phyloP scores from a whole-genome alignment of 2,888 invertebrate species.

The Rhagonycha lutea region DNA sequence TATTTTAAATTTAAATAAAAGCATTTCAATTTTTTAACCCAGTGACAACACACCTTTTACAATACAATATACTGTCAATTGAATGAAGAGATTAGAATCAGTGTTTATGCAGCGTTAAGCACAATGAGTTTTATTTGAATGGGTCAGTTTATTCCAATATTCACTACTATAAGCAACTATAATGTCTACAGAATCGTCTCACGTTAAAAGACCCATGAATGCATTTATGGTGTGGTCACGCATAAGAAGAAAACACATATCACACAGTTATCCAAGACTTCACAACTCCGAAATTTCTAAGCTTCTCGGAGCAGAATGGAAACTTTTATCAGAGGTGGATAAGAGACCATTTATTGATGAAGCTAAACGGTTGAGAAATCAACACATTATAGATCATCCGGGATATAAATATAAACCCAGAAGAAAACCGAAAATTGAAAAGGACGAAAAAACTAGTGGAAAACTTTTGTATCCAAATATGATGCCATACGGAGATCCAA shows the following conservation, averaged over 20 bases:
- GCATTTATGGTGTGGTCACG: conserved; percentile 89
- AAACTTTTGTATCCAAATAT: conserved; percentile 19
- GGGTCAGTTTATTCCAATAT: conserved; percentile 41
- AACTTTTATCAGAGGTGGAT: conserved; percentile 74
- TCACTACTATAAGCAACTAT: conserved; percentile 18
- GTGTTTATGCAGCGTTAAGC: conserved; percentile 54
- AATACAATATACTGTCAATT: conserved; percentile 48
- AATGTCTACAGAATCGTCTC: conserved; percentile 57
- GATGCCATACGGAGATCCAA: conserved; percentile 28
- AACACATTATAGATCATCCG: conserved; percentile 55
- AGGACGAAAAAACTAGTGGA: conserved; percentile 31
- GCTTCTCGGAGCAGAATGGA: conserved; percentile 84
- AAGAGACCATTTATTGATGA: conserved; percentile 89
- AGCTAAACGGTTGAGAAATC: conserved; percentile 65
- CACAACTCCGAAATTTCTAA: conserved; percentile 83
- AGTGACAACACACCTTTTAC: conserved; percentile 45
- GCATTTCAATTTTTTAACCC: conserved; percentile 32
- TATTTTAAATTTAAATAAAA: conserved; percentile 33
- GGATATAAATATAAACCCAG: conserved; percentile 53
- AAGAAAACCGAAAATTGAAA: conserved; percentile 47
- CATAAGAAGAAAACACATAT: conserved; percentile 80
- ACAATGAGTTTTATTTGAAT: conserved; percentile 44
- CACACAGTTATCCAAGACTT: conserved; percentile 78
- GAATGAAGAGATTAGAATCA: conserved; percentile 52
- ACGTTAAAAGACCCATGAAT: conserved; percentile 94